These are phyloP conservation scores for Xyrauchen texanus DNA, from an alignment of 2,113 vertebrate species.

Conservation along the genomic window DNA sequence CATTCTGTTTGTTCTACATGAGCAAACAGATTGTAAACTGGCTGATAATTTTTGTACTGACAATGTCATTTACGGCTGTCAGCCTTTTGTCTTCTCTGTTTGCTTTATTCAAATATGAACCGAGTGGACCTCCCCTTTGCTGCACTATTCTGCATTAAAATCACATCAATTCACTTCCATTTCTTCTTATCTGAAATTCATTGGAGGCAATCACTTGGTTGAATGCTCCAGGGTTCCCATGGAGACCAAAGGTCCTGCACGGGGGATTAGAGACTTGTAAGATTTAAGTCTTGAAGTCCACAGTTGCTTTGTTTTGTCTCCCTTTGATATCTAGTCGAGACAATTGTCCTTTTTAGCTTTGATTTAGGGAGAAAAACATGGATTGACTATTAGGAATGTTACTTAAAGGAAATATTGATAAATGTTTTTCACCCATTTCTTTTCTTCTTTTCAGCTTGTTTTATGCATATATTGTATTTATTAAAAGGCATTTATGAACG, in stretches of 20 bases:
- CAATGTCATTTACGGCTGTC: conserved; percentile 99
- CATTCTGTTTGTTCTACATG: conserved; percentile 99
- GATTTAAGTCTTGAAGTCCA: conserved; percentile 97
- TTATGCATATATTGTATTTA: not conserved
- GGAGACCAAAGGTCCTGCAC: conserved; percentile 97
- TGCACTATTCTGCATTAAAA: conserved; percentile 99
- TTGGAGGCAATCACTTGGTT: conserved; percentile 99
- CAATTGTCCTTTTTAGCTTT: conserved; percentile 77
- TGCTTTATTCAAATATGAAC: conserved; percentile 99
- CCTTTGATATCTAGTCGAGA: conserved; percentile 81
- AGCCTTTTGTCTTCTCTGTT: conserved; percentile 99
- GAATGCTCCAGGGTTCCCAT: conserved; percentile 98
- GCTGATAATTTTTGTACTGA: conserved; percentile 99
- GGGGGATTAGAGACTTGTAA: conserved; percentile 99
- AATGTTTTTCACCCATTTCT: conserved; percentile 63
- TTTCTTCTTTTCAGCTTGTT: no score
- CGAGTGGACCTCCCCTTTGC: conserved; percentile 97
- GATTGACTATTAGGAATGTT: conserved; percentile 57
- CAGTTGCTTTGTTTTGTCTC: conserved; percentile 82
- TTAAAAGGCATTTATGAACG: conserved; percentile 68
- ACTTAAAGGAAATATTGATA: conserved; percentile 58
- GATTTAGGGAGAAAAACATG: conserved; percentile 67
- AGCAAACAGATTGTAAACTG: conserved; percentile 99
- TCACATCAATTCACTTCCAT: conserved; percentile 99
- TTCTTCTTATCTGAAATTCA: conserved; percentile 99